These are phyloP conservation scores for Typhlomys cinereus DNA, from an alignment of 2,113 vertebrate genomes.

Conservation along the genomic window DNA sequence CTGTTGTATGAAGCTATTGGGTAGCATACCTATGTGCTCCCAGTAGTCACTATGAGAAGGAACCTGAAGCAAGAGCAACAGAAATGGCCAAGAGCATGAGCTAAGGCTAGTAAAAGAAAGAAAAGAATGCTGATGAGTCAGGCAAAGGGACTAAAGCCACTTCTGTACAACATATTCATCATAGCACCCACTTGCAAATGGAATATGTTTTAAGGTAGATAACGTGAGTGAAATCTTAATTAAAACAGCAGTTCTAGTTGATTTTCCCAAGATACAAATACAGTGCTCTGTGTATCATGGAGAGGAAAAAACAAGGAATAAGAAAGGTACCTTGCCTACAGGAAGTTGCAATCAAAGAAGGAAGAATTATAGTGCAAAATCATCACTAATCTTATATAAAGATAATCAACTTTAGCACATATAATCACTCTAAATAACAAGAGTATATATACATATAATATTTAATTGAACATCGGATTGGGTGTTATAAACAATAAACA, in stretches of 20 bases:
- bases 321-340: conserved; percentile 45
- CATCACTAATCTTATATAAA: conserved; percentile 35
- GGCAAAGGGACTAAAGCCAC: conserved; percentile 10
- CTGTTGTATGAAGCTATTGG: conserved; percentile 26
- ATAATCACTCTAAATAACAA: conserved; percentile 33
- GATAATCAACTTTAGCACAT: conserved; percentile 12
- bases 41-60: background rate
- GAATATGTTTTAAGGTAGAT: background rate
- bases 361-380: conserved; percentile 25
- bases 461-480: conserved; percentile 26
- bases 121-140: conserved; percentile 32
- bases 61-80: conserved; percentile 37
- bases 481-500: conserved; percentile 1
- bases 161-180: conserved; percentile 9
- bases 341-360: conserved; percentile 12
- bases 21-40: conserved; percentile 11
- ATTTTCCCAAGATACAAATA: conserved; percentile 43
- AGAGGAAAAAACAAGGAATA: conserved; percentile 46
- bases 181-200: conserved; percentile 14
- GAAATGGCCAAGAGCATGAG: conserved; percentile 13
- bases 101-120: conserved; percentile 13
- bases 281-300: background rate
- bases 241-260: conserved; percentile 36
- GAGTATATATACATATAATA: background rate
- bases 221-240: conserved; percentile 42